phyloP scores from a whole-genome alignment of 1,140 invertebrate genomes.

The Hetaerina americana region DNA sequence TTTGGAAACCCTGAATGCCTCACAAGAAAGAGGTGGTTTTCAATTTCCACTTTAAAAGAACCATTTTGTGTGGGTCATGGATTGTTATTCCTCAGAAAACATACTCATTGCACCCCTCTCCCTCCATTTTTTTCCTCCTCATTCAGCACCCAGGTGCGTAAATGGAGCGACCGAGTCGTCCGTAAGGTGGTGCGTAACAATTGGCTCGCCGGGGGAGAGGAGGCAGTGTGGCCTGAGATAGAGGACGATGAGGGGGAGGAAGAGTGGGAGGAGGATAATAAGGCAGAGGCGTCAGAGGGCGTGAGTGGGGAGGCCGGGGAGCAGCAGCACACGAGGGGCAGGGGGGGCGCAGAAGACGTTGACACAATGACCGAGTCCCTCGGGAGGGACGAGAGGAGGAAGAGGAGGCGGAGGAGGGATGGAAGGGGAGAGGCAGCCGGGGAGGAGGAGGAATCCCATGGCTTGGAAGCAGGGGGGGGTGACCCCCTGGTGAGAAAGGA shows the following conservation, averaged over 20 bases:
- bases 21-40: neutral
- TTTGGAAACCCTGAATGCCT: too few species aligned
- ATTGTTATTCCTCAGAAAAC: neutral
- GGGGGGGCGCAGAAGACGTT: too few species aligned
- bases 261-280: too few species aligned
- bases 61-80: neutral
- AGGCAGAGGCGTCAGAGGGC: too few species aligned
- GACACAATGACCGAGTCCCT: slow-evolving; percentile 42
- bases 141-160: slow-evolving; percentile 68
- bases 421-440: slow-evolving; percentile 69
- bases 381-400: slow-evolving; percentile 35
- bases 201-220: slow-evolving; percentile 47
- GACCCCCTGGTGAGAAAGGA: slow-evolving; percentile 51
- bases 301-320: too few species aligned
- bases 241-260: slow-evolving; percentile 25
- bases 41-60: neutral
- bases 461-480: too few species aligned
- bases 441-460: too few species aligned
- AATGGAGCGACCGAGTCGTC: slow-evolving; percentile 87
- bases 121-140: slow-evolving; percentile 12
- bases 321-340: too few species aligned
- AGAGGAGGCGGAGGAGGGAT: slow-evolving; percentile 31
- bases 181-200: slow-evolving; percentile 57
- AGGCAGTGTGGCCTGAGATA: slow-evolving; percentile 31
- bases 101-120: neutral